Percentiles rank a stretch among this genome's conserved stretches.
These are phyloP conservation scores for Peromyscus melanophrys DNA, from an alignment of 2,797 vertebrate species.

Conservation along the genomic window DNA sequence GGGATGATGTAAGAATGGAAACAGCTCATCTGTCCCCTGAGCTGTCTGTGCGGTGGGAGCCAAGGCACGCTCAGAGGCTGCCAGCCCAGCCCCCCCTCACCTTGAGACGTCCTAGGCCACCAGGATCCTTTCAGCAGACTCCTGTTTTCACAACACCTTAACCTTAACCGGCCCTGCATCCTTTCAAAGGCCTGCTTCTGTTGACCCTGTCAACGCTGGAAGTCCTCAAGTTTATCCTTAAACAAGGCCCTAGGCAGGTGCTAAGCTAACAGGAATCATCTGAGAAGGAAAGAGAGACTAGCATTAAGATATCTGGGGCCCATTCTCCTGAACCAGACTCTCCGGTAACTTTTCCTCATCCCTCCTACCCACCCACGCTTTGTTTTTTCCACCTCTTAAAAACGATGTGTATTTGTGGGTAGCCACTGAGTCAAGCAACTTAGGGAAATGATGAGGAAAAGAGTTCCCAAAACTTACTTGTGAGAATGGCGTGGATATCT, in stretches of 20 bases:
- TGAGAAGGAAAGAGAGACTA: not conserved
- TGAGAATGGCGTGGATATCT: not conserved
- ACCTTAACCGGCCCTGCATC: not conserved
- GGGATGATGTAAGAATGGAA: not conserved
- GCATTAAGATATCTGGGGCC: not conserved
- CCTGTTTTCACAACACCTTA: slow-evolving; percentile 74
- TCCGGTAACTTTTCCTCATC: not conserved
- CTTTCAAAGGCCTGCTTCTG: slow-evolving; percentile 24
- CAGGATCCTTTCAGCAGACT: no score
- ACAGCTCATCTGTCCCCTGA: not conserved
- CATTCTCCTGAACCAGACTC: not conserved
- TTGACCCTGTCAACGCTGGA: slow-evolving; percentile 64
- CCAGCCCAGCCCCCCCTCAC: not conserved
- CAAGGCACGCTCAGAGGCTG: not conserved
- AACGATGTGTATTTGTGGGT: not conserved
- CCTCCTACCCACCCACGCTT: not conserved
- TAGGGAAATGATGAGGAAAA: not conserved
- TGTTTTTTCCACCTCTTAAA: not conserved
- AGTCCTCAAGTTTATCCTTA: slow-evolving; percentile 50
- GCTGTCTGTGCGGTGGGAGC: not conserved
- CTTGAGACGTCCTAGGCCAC: not conserved
- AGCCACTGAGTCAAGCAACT: not conserved
- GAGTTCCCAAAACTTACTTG: not conserved
- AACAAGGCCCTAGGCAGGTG: slow-evolving; percentile 74
- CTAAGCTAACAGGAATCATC: not conserved